Base-by-base conservation (phyloP, 2,888 invertebrate genomes). In the Ormyrus pomaceus region DNA sequence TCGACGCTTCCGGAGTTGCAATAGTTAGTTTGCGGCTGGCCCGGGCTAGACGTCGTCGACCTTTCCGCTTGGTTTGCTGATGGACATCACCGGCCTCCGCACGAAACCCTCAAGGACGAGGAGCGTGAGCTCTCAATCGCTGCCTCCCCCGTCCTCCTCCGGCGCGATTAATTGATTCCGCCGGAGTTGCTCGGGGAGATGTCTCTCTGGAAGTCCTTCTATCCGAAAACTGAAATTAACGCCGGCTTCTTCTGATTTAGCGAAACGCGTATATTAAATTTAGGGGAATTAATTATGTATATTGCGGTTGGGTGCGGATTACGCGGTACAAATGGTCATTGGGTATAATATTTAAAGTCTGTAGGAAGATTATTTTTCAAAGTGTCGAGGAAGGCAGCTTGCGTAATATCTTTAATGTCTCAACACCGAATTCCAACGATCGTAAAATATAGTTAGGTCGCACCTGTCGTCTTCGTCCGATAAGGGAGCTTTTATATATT, bases 11-110 rank as follows among this genome's bases (percentile, higher is more conserved):
- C 13, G 59, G 59, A 34, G 6, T 84, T 84, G 83, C 86, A 86
- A 87, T 87, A 87, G 87, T 87, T 88, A 87, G 86, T 87, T 87
- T 86, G 86, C 83, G 86, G 86, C 83, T 82, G 77, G 77, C 83
- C 81, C 55, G 59, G 74, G 61, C 19, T 69, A 72, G 69, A 77
- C 72, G 77, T 73, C 77, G 77, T 77, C 77, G 77, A 79, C 76
- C 82, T 82, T 82, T 82, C 58, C 79, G 82, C 79, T 70, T 68
- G 72, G 76, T 69, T 82, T 79, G 64, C 79, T 70, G 76, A 82
- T 79, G 79, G 82, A 82, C 82, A 73, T 69, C 58, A 70, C 51
- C 64, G 19, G 13, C 19, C 19, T 19, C 19, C 53, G 53, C 62
- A 62, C n/a, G n/a, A 13, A 48, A 51, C 73, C 34, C 55, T 19